Evolutionary conservation across 1,140 invertebrate genomes (phyloP).

Genomic region (Danaus plexippus): DNA sequence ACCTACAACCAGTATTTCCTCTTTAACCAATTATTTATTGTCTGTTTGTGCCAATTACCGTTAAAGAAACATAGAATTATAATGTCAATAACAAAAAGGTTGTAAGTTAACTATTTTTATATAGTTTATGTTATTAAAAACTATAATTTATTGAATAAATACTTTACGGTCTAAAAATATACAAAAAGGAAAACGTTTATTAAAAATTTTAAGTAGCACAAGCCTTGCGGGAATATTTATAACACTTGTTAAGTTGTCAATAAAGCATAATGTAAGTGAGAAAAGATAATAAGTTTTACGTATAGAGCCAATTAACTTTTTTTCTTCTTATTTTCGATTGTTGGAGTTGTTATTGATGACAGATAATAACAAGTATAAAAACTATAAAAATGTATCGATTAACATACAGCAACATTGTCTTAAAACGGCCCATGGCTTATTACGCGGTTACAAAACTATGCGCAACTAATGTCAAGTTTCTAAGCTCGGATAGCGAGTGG

Average conservation of each 20-base stretch:
- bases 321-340: not conserved
- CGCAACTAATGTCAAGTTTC: constrained; percentile 8
- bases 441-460: constrained; percentile 7
- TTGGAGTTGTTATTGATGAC: too few species aligned
- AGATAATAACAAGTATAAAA: too few species aligned
- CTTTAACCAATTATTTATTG: too few species aligned
- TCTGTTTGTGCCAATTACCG: too few species aligned
- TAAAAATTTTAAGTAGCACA: constrained; percentile 10
- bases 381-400: too few species aligned
- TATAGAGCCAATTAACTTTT: constrained; percentile 9
- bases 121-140: too few species aligned
- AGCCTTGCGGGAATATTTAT: constrained; percentile 6
- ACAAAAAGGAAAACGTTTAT: constrained; percentile 7
- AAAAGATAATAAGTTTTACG: constrained; percentile 11
- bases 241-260: constrained; percentile 9
- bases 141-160: too few species aligned
- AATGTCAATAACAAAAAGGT: too few species aligned
- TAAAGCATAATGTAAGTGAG: constrained; percentile 9
- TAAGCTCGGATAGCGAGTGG: constrained; percentile 18
- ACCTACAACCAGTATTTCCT: too few species aligned
- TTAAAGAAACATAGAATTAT: too few species aligned
- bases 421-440: not conserved
- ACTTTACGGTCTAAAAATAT: constrained; percentile 5
- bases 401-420: too few species aligned
- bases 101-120: too few species aligned